Evolutionary conservation across 2,797 vertebrate genomes (phyloP).

Genomic region (Discoglossus pictus): DNA sequence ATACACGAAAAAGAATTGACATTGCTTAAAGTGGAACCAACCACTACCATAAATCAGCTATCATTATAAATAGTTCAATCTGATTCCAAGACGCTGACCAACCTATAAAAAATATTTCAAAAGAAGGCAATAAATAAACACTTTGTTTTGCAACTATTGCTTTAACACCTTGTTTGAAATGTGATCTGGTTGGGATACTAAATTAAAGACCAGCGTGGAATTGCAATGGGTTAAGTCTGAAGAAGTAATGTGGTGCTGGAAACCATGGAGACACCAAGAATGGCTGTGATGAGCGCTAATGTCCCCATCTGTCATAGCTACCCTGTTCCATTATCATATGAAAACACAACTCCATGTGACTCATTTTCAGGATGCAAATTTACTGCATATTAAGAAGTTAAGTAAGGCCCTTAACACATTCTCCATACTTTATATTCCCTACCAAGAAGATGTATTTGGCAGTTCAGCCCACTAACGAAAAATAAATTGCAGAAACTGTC

Average conservation of each 20-base stretch:
- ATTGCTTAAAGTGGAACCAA: no score
- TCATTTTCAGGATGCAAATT: slow-evolving; percentile 48
- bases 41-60: no score
- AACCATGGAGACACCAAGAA: slow-evolving; percentile 50
- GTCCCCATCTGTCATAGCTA: slow-evolving; percentile 49
- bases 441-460: slow-evolving; percentile 40
- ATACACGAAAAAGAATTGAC: no score
- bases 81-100: no score
- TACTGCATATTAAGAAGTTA: slow-evolving; percentile 48
- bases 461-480: slow-evolving; percentile 24
- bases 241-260: slow-evolving; percentile 32
- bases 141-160: not conserved
- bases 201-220: not conserved
- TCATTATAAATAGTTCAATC: no score
- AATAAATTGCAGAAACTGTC: slow-evolving; percentile 45
- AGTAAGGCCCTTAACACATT: slow-evolving; percentile 39
- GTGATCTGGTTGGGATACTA: no score
- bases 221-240: slow-evolving; percentile 25
- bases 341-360: slow-evolving; percentile 51
- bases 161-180: no score
- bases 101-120: no score
- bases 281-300: slow-evolving; percentile 45
- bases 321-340: slow-evolving; percentile 46
- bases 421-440: slow-evolving; percentile 29
- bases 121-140: no score